These are phyloP conservation scores for Synergus japonicus DNA, from an alignment of 2,888 invertebrate genomes.

Conservation along the genomic window DNA sequence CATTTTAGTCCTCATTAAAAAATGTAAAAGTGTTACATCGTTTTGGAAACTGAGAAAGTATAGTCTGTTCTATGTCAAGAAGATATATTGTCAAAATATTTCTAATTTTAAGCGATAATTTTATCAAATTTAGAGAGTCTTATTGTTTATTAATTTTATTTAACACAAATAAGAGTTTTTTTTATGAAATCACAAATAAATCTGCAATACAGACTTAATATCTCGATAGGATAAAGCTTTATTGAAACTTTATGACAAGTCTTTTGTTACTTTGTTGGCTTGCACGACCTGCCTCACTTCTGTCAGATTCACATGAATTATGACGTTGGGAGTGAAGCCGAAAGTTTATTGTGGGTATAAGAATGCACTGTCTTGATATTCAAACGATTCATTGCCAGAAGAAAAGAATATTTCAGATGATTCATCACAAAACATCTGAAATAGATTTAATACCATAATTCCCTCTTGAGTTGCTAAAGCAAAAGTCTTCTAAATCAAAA, in stretches of 20 bases:
- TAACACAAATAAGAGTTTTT: neutral
- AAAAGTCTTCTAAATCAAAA: neutral
- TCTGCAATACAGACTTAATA: neutral
- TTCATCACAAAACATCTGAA: constrained; percentile 15
- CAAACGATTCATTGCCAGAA: constrained; percentile 18
- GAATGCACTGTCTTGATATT: constrained; percentile 36
- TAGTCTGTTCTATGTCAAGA: too few species aligned
- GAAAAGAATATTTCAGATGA: constrained; percentile 28
- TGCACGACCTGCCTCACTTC: constrained; percentile 66
- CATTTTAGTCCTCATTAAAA: constrained; percentile 16
- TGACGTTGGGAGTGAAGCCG: constrained; percentile 45
- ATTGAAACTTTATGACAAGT: constrained; percentile 19
- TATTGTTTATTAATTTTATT: neutral
- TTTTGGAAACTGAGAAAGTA: neutral
- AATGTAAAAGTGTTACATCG: neutral
- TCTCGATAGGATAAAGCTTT: neutral
- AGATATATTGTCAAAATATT: neutral
- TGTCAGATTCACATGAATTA: constrained; percentile 62
- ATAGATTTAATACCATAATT: constrained; percentile 7
- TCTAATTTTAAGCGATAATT: neutral
- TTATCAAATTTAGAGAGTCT: neutral
- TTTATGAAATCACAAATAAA: neutral
- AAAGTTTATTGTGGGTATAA: constrained; percentile 26
- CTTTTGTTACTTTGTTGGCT: constrained; percentile 57
- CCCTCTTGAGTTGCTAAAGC: neutral